phyloP scores from a whole-genome alignment of 2,113 vertebrate species.

The Petroica traversi region DNA sequence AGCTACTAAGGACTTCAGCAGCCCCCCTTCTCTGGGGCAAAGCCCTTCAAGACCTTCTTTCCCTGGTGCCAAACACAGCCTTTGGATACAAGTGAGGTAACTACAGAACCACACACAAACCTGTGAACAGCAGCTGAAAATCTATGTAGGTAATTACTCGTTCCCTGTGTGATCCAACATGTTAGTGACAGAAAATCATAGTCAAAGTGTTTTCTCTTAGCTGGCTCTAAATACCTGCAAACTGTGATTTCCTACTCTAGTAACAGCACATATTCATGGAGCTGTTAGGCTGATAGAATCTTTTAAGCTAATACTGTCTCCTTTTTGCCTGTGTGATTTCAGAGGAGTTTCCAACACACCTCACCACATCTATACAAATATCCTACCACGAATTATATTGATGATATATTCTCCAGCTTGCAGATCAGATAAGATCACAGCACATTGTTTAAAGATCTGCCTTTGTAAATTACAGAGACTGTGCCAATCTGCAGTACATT shows the following conservation, averaged over 20 bases:
- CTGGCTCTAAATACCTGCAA: not conserved
- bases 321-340: not conserved
- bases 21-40: not conserved
- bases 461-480: not conserved
- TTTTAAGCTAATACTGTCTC: not conserved
- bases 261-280: not conserved
- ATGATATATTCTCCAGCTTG: not conserved
- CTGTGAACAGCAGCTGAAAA: not conserved
- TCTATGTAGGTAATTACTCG: not conserved
- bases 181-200: not conserved
- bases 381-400: not conserved
- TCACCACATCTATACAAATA: not conserved
- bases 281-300: not conserved
- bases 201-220: not conserved
- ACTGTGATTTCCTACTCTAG: not conserved
- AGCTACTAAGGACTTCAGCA: not conserved
- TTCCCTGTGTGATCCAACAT: not conserved
- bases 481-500: not conserved
- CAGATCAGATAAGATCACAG: constrained; percentile 6
- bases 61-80: not conserved
- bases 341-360: not conserved
- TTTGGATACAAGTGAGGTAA: not conserved
- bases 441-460: not conserved
- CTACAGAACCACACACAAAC: not conserved
- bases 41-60: not conserved